Percentiles rank a stretch among this genome's conserved stretches.
Conservation (phyloP, 2,888 invertebrate species). For the Orthonychiurus folsomi region DNA sequence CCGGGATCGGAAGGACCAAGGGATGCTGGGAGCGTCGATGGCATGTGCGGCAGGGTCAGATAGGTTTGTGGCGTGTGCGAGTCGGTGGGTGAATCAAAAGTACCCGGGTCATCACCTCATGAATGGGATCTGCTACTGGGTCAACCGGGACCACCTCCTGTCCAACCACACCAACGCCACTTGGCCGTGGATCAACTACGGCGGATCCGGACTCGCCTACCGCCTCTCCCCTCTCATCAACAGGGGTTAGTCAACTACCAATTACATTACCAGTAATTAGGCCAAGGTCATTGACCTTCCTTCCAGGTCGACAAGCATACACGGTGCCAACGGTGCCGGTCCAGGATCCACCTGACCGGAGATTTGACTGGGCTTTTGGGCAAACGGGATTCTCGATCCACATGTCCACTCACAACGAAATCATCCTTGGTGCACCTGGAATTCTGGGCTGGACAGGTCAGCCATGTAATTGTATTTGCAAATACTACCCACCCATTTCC, state of each 20-base stretch:
- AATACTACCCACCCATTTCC: no score
- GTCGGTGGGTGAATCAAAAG: conserved; percentile 39
- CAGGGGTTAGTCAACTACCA: conserved; percentile 18
- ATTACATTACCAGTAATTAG: neutral
- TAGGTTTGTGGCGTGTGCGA: conserved; percentile 34
- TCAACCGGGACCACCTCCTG: conserved; percentile 17
- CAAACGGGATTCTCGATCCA: conserved; percentile 42
- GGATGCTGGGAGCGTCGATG: conserved; percentile 38
- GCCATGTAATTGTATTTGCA: no score
- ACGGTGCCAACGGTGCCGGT: no score
- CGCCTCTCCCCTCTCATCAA: conserved; percentile 27
- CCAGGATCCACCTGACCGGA: no score
- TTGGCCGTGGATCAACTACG: conserved; percentile 11
- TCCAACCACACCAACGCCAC: conserved; percentile 9
- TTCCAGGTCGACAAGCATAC: no score
- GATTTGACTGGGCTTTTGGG: conserved; percentile 37
- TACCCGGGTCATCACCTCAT: conserved; percentile 24
- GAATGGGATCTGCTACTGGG: conserved; percentile 41
- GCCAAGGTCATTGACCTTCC: no score
- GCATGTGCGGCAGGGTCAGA: conserved; percentile 20
- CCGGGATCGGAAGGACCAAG: conserved; percentile 31
- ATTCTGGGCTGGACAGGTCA: conserved; percentile 54
- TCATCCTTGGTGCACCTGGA: conserved; percentile 56
- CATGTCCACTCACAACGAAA: conserved; percentile 41
- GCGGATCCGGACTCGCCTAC: conserved; percentile 21